phyloP scores from a whole-genome alignment of 2,113 vertebrate species.

The Sisor rabdophorus region DNA sequence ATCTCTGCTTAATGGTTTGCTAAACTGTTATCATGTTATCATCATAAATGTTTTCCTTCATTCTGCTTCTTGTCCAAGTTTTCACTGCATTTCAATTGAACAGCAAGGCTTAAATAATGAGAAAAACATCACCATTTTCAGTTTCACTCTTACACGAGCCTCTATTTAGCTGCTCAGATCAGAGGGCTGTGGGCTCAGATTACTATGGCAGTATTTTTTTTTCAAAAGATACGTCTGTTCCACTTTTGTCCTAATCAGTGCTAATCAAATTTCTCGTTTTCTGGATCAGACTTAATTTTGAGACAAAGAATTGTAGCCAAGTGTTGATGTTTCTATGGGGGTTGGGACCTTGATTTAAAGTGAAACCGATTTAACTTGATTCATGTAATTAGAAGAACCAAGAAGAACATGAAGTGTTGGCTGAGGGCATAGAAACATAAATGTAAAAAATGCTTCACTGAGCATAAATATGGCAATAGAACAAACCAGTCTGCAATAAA shows the following conservation, averaged over 20 bases:
- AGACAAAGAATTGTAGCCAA: slow-evolving; percentile 4
- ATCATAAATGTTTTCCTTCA: slow-evolving; percentile 11
- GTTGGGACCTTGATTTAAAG: background rate
- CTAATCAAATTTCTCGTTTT: slow-evolving; percentile 14
- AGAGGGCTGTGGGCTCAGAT: background rate
- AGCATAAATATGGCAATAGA: background rate
- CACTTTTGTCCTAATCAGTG: slow-evolving; percentile 31
- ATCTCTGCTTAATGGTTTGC: background rate
- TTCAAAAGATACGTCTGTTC: background rate
- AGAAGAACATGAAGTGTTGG: background rate
- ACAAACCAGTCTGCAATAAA: background rate
- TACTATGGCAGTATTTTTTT: background rate
- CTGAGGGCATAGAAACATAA: background rate
- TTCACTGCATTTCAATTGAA: slow-evolving; percentile 39
- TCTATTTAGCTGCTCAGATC: background rate
- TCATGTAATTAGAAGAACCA: background rate
- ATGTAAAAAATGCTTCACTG: background rate
- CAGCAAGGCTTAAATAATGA: slow-evolving; percentile 18
- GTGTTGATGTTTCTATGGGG: background rate
- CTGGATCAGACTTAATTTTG: background rate
- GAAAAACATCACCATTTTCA: slow-evolving; percentile 18
- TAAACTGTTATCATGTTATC: no score
- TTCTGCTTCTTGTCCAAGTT: background rate
- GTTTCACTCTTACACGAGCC: background rate
- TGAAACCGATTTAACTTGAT: background rate